phyloP scores from a whole-genome alignment of 2,113 vertebrate genomes.

The Cavia aperea region DNA sequence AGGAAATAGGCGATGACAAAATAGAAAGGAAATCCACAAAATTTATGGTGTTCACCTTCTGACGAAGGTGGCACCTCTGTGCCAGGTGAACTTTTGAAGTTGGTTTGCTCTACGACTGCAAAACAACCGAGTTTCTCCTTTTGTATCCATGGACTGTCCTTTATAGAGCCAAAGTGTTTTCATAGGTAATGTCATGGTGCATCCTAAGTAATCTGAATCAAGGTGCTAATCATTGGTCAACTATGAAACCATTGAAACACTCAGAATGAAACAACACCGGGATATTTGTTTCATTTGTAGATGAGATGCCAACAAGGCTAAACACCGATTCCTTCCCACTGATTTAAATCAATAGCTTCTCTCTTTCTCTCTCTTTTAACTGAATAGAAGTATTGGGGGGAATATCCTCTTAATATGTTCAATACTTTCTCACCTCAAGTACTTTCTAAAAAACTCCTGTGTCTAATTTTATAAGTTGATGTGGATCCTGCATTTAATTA shows the following conservation, averaged over 20 bases:
- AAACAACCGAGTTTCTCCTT: not conserved
- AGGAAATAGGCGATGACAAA: not conserved
- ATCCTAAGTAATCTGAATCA: conserved; percentile 64
- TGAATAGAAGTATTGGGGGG: conserved; percentile 19
- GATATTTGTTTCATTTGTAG: conserved; percentile 51
- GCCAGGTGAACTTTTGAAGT: not conserved
- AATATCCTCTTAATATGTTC: conserved; percentile 5
- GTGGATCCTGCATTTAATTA: conserved; percentile 28
- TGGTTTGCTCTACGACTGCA: not conserved
- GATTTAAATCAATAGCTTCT: conserved; percentile 70
- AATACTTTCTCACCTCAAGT: not conserved
- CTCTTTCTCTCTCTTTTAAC: conserved; percentile 39
- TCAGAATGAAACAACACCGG: conserved; percentile 61
- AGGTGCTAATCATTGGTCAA: conserved; percentile 66
- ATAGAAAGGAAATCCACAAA: not conserved
- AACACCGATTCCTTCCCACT: conserved; percentile 62
- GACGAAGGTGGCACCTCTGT: not conserved
- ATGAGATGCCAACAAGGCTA: conserved; percentile 61
- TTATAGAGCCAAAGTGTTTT: conserved; percentile 30
- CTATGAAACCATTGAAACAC: conserved; percentile 69
- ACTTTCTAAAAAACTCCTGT: not conserved
- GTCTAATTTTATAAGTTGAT: conserved; percentile 22
- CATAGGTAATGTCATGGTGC: conserved; percentile 46
- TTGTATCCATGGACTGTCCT: not conserved
- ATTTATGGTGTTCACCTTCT: not conserved